Evolutionary conservation across 2,888 invertebrate species (phyloP).

Genomic region (Amphipyra tragopoginis): DNA sequence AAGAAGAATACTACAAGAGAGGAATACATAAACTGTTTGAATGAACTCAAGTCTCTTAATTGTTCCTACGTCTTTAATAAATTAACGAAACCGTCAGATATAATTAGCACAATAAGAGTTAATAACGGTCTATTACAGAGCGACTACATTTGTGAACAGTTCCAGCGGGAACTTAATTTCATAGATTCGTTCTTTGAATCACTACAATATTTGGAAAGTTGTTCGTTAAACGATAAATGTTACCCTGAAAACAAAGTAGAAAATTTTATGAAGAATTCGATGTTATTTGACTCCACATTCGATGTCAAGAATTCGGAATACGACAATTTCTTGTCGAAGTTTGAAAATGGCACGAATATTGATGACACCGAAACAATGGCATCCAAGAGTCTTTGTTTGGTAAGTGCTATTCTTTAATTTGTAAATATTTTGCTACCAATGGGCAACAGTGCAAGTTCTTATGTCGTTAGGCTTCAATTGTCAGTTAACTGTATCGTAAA

Average conservation of each 20-base stretch:
- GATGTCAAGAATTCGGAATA: constrained; percentile 74
- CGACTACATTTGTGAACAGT: constrained; percentile 83
- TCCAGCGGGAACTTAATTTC: constrained; percentile 84
- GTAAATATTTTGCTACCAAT: constrained; percentile 74
- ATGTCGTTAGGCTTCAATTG: constrained; percentile 48
- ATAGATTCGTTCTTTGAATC: constrained; percentile 88
- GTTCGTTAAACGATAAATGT: constrained; percentile 75
- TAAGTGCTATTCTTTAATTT: constrained; percentile 81
- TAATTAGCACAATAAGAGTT: constrained; percentile 83
- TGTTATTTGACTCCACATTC: constrained; percentile 65
- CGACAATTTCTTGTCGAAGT: constrained; percentile 75
- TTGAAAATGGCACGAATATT: constrained; percentile 76
- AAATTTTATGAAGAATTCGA: constrained; percentile 66
- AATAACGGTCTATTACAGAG: constrained; percentile 75
- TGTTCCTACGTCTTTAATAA: constrained; percentile 75
- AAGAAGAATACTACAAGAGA: constrained; percentile 55
- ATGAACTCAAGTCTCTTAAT: constrained; percentile 72
- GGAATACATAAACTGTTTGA: constrained; percentile 62
- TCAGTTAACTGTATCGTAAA: constrained; percentile 39
- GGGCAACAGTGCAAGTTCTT: constrained; percentile 49
- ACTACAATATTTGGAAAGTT: constrained; percentile 82
- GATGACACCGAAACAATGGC: constrained; percentile 85
- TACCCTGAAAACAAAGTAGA: constrained; percentile 71
- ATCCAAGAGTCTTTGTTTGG: constrained; percentile 88
- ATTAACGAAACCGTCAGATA: constrained; percentile 85